phyloP scores from a whole-genome alignment of 1,140 invertebrate genomes.

The Drosophila dunni region DNA sequence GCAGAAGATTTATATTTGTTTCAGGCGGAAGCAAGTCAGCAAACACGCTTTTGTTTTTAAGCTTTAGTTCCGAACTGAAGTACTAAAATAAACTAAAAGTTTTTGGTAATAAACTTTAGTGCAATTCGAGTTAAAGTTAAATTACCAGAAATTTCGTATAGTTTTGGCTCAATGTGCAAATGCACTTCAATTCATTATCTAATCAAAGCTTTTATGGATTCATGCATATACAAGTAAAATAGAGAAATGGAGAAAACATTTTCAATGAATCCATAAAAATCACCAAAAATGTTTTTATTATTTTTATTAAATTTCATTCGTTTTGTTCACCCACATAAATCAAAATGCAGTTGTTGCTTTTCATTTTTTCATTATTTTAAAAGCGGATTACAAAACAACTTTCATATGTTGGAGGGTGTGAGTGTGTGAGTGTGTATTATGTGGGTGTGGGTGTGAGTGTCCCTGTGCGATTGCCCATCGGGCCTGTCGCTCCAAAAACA shows the following conservation, averaged over 20 bases:
- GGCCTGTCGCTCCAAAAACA: slow-evolving; percentile 51
- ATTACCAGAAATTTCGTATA: background rate
- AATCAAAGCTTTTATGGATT: slow-evolving; percentile 31
- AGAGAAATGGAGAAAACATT: background rate
- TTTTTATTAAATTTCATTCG: background rate
- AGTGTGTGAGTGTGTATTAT: background rate
- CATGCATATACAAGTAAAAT: slow-evolving; percentile 46
- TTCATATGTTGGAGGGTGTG: background rate
- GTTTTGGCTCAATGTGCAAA: slow-evolving; percentile 1
- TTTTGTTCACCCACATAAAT: slow-evolving; percentile 27
- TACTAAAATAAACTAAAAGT: slow-evolving; percentile 1
- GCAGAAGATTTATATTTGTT: slow-evolving; percentile 73
- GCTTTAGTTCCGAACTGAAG: slow-evolving; percentile 7
- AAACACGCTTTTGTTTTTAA: slow-evolving; percentile 16
- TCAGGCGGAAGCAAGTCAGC: slow-evolving; percentile 6
- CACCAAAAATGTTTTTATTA: slow-evolving; percentile 27
- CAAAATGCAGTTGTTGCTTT: slow-evolving; percentile 27
- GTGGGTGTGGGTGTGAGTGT: slow-evolving; percentile 1
- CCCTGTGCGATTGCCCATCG: slow-evolving; percentile 37
- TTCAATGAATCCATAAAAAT: slow-evolving; percentile 23
- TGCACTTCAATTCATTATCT: slow-evolving; percentile 36
- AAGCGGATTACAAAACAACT: slow-evolving; percentile 72
- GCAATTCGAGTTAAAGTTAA: background rate
- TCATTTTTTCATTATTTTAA: slow-evolving; percentile 70
- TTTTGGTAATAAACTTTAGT: background rate